Conservation (phyloP, 2,888 invertebrate genomes). For the Trisateles emortualis region DNA sequence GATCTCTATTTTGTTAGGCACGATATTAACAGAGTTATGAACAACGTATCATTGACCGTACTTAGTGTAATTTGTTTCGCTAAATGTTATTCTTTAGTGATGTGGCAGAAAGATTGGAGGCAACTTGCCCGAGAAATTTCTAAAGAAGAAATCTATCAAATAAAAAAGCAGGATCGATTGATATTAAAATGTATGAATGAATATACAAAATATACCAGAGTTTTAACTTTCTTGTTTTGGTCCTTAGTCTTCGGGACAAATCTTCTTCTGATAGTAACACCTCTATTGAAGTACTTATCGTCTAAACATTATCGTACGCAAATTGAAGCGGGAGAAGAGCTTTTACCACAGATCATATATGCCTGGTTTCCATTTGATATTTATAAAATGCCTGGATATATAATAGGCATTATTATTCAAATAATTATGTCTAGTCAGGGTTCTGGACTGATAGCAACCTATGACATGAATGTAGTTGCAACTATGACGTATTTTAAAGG, state of each 20-base stretch:
- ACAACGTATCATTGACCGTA: constrained; percentile 60
- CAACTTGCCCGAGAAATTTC: constrained; percentile 42
- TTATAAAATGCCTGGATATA: constrained; percentile 63
- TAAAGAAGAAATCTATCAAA: constrained; percentile 54
- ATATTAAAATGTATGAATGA: constrained; percentile 45
- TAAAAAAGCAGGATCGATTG: constrained; percentile 40
- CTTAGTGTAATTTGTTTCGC: constrained; percentile 52
- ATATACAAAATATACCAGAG: constrained; percentile 63
- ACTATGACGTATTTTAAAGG: constrained; percentile 72
- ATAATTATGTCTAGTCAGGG: constrained; percentile 58
- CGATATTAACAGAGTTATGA: constrained; percentile 58
- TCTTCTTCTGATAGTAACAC: constrained; percentile 51
- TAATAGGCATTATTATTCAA: constrained; percentile 56
- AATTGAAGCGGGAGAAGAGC: constrained; percentile 54
- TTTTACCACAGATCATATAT: constrained; percentile 64
- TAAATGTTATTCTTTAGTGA: constrained; percentile 55
- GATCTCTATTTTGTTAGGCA: constrained; percentile 59
- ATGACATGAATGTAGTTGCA: constrained; percentile 63
- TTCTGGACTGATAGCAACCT: constrained; percentile 59
- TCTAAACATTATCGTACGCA: constrained; percentile 53
- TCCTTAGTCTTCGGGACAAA: constrained; percentile 56
- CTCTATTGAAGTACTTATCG: constrained; percentile 58
- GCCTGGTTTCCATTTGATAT: constrained; percentile 76
- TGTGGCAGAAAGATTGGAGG: constrained; percentile 43
- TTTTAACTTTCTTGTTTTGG: constrained; percentile 65